phyloP scores from a whole-genome alignment of 2,888 invertebrate species.

The Acanthosepion lycidas region DNA sequence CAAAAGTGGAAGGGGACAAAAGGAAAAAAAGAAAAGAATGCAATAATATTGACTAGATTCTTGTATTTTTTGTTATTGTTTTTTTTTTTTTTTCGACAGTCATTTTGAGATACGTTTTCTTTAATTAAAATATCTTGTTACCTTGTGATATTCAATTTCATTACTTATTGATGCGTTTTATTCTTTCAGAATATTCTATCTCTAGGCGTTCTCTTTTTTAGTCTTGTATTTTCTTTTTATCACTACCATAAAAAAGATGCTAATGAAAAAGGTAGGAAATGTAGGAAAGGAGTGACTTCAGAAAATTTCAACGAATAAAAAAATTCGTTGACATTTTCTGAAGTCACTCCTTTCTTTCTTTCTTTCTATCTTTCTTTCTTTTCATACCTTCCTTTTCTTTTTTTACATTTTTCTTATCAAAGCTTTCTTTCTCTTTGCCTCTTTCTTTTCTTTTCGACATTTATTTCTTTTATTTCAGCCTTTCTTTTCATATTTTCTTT shows the following conservation, averaged over 20 bases:
- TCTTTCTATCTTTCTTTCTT: too few species aligned
- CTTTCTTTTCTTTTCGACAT: too few species aligned
- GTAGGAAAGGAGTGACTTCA: too few species aligned
- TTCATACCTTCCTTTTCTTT: not conserved
- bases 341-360: too few species aligned
- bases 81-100: not conserved
- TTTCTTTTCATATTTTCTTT: too few species aligned
- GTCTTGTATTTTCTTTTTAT: too few species aligned
- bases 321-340: too few species aligned
- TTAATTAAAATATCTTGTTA: not conserved
- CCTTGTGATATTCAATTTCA: not conserved
- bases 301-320: too few species aligned
- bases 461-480: too few species aligned
- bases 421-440: not conserved
- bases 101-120: not conserved
- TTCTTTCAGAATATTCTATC: not conserved
- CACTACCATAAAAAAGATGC: too few species aligned
- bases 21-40: not conserved
- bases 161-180: not conserved
- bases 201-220: not conserved
- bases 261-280: too few species aligned
- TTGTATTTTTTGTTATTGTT: not conserved
- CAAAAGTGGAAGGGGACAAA: not conserved
- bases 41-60: not conserved
- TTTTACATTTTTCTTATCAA: not conserved